Evolutionary conservation across 2,113 vertebrate species (phyloP).

Genomic region (Mola mola): DNA sequence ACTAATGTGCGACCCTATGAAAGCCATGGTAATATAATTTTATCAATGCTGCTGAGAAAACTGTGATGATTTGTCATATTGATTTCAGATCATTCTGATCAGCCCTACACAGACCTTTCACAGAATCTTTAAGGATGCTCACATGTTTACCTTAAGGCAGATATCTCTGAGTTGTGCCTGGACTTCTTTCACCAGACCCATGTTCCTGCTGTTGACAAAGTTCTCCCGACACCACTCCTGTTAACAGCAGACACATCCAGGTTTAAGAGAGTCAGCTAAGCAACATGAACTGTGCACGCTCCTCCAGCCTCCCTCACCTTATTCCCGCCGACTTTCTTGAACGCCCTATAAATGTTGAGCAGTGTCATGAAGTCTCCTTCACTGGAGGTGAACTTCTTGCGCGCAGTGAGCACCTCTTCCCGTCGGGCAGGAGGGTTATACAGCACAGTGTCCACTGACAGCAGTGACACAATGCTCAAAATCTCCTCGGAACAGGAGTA

Average conservation of each 20-base stretch:
- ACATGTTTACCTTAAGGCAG: slow-evolving; percentile 90
- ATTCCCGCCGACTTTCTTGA: slow-evolving; percentile 86
- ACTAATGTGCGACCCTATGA: too few relatives aligned
- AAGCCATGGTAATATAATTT: too few relatives aligned
- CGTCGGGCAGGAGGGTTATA: slow-evolving; percentile 88
- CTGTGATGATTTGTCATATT: not conserved
- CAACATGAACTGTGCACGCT: not conserved
- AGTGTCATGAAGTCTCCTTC: slow-evolving; percentile 95
- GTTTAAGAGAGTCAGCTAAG: not conserved
- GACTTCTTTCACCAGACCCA: slow-evolving; percentile 90
- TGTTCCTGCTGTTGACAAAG: slow-evolving; percentile 94
- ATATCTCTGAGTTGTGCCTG: slow-evolving; percentile 93
- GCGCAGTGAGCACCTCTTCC: slow-evolving; percentile 88
- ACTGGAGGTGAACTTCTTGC: slow-evolving; percentile 92
- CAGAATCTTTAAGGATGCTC: not conserved
- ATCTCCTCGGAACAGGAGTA: slow-evolving; percentile 94
- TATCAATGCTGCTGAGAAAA: too few relatives aligned
- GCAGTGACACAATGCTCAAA: slow-evolving; percentile 90
- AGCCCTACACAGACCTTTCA: not conserved
- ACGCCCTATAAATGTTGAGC: slow-evolving; percentile 91
- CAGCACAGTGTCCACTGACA: slow-evolving; percentile 94
- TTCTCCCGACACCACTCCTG: slow-evolving; percentile 98
- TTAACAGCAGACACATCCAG: slow-evolving; percentile 7
- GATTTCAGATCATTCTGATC: not conserved
- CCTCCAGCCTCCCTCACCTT: slow-evolving; percentile 78